phyloP scores from a whole-genome alignment of 2,888 invertebrate genomes.

The Idaea aversata region DNA sequence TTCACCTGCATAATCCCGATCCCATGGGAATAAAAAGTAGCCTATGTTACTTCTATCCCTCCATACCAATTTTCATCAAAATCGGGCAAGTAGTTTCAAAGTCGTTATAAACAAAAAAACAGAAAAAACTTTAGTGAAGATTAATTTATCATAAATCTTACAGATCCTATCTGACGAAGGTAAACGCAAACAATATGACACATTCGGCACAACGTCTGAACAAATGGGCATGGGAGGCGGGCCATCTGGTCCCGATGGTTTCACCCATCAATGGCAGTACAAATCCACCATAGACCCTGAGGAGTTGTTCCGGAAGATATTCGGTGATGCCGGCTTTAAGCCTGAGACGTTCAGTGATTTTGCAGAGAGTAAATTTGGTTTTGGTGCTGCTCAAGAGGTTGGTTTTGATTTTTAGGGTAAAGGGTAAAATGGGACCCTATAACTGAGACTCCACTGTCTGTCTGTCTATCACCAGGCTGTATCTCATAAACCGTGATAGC shows the following conservation, averaged over 20 bases:
- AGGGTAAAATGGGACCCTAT: no score
- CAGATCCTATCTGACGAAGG: slow-evolving; percentile 93
- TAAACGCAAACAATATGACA: slow-evolving; percentile 96
- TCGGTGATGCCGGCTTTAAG: slow-evolving; percentile 91
- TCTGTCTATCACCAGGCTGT: no score
- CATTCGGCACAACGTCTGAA: slow-evolving; percentile 93
- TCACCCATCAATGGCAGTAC: slow-evolving; percentile 90
- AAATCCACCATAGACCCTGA: slow-evolving; percentile 96
- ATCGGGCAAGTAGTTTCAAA: no score
- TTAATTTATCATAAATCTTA: slow-evolving; percentile 21
- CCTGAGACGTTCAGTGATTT: slow-evolving; percentile 87
- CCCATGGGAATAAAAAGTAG: no score
- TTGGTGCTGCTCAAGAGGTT: slow-evolving; percentile 95
- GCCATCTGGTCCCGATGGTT: slow-evolving; percentile 81
- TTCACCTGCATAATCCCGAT: no score
- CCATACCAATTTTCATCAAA: no score
- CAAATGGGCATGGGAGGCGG: slow-evolving; percentile 89
- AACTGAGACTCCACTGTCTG: no score
- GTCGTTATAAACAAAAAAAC: no score
- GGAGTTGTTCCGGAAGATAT: slow-evolving; percentile 97
- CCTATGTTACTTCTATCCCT: no score
- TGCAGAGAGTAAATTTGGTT: slow-evolving; percentile 93
- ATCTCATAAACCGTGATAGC: no score
- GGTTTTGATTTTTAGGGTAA: slow-evolving; percentile 19
- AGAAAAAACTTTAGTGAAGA: not conserved